Base-by-base conservation (phyloP, 2,113 vertebrate genomes). In the Sorex araneus region DNA sequence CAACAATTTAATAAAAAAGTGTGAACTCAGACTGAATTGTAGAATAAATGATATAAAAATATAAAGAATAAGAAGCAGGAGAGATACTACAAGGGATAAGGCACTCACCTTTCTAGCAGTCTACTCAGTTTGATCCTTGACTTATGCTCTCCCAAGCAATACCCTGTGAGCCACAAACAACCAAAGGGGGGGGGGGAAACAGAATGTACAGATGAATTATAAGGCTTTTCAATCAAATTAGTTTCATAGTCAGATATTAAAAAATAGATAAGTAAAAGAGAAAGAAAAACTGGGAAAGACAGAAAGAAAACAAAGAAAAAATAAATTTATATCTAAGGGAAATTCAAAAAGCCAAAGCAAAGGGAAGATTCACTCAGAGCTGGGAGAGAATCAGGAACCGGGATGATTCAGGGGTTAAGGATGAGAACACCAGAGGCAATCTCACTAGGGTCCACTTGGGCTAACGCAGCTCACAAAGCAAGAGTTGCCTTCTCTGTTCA, bases 381-480 rank as follows among this genome's bases (percentile, higher is more conserved):
- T 25, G 9, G 25, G 23, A 64, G 60, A 71, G 11, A 13, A 11
- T 34, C 23, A 40, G 25, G 16, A 40, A 1, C 11, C 34, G 19
- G 34, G n/a, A 43, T 8, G 27, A 19, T 5, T 57, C 19, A 23
- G 6, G 18, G 5, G 4, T 25, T 87, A 27, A 36, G 16, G 15
- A 1, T 32, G 6, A 32, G 57, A 1, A 9, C 7, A 3, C 6
- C 11, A 32, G 5, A 13, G 16, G 1, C 1, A 40, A 21, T 25
- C 18, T 64, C 19, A 6, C 19, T 21, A 2, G 7, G 19, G 18
- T 32, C 23, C 11, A 6, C 7, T 6, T 2, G 15, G 21, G 10
- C 27, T 3, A 13, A 78, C 54, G 9, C n/a, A 75, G 16, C 18
- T 69, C 13, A 0, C 0, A 15, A 23, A 4, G 40, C 3, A 40